Conservation (phyloP, 1,140 invertebrate species). For the Drosophila ficusphila region DNA sequence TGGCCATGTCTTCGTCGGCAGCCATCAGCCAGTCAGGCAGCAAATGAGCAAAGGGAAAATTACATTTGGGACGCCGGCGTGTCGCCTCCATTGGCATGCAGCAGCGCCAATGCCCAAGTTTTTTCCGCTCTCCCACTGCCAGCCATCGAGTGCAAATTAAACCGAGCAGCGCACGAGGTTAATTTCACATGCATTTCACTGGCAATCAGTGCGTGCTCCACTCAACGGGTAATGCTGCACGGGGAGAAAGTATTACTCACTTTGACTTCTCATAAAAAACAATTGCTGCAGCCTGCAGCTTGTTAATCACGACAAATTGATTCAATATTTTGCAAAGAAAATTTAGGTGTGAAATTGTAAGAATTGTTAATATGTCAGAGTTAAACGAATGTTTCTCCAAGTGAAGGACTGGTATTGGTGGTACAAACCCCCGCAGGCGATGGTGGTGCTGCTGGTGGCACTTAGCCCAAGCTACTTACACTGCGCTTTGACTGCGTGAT, state of each 20-base stretch:
- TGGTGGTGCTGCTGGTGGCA: slow-evolving; percentile 49
- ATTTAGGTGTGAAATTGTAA: too few species aligned
- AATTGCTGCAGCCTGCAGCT: too few species aligned
- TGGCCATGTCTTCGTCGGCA: slow-evolving; percentile 52
- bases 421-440: slow-evolving; percentile 10
- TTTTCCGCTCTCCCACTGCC: slow-evolving; percentile 48
- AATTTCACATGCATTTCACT: slow-evolving; percentile 81
- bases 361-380: too few species aligned
- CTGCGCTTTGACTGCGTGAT: slow-evolving; percentile 57
- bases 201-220: slow-evolving; percentile 77
- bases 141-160: slow-evolving; percentile 77
- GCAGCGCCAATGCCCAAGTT: slow-evolving; percentile 42
- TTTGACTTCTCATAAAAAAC: too few species aligned
- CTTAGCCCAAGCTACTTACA: slow-evolving; percentile 76
- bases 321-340: too few species aligned
- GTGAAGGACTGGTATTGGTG: slow-evolving; percentile 2
- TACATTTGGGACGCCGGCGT: slow-evolving; percentile 67
- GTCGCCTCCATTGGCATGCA: slow-evolving; percentile 61
- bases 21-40: slow-evolving; percentile 64
- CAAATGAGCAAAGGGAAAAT: slow-evolving; percentile 77
- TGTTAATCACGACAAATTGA: too few species aligned
- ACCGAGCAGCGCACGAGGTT: slow-evolving; percentile 74
- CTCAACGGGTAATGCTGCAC: slow-evolving; percentile 34
- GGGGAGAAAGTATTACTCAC: not conserved
- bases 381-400: not conserved